Conservation (phyloP, 2,113 vertebrate genomes). For the Rhinolophus ferrumequinum region DNA sequence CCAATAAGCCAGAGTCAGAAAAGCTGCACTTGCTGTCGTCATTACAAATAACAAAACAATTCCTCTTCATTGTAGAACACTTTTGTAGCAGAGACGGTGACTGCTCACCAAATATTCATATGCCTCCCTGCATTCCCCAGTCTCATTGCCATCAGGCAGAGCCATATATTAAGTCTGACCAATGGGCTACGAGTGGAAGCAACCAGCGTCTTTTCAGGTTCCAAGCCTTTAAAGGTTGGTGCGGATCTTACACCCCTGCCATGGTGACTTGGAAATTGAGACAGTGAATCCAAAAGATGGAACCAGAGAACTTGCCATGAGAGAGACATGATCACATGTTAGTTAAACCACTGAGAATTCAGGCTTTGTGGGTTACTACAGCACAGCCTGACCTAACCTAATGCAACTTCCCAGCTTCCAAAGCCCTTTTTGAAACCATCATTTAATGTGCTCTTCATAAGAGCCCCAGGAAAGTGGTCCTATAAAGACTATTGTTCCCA, state of each 20-base stretch:
- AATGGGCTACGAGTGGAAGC: not conserved
- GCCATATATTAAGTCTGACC: not conserved
- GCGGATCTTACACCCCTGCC: not conserved
- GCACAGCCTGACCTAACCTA: not conserved
- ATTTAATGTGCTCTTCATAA: not conserved
- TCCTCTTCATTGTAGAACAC: not conserved
- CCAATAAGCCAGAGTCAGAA: not conserved
- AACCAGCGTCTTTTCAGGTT: not conserved
- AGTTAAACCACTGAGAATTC: not conserved
- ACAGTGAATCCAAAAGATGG: not conserved
- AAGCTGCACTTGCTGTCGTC: not conserved
- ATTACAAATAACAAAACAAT: not conserved
- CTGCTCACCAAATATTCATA: fast-evolving
- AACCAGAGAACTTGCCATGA: not conserved
- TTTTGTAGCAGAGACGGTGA: not conserved
- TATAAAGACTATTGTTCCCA: not conserved
- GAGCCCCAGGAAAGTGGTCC: not conserved
- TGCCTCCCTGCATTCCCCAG: too few relatives aligned
- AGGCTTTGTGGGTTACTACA: not conserved
- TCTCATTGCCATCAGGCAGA: too few relatives aligned
- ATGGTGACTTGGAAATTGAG: not conserved
- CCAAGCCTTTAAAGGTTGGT: not conserved
- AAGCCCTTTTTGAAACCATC: not conserved
- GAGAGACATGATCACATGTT: not conserved
- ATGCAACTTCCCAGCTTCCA: not conserved